Evolutionary conservation across 2,113 vertebrate genomes (phyloP).

Genomic region (Oceanites oceanicus): DNA sequence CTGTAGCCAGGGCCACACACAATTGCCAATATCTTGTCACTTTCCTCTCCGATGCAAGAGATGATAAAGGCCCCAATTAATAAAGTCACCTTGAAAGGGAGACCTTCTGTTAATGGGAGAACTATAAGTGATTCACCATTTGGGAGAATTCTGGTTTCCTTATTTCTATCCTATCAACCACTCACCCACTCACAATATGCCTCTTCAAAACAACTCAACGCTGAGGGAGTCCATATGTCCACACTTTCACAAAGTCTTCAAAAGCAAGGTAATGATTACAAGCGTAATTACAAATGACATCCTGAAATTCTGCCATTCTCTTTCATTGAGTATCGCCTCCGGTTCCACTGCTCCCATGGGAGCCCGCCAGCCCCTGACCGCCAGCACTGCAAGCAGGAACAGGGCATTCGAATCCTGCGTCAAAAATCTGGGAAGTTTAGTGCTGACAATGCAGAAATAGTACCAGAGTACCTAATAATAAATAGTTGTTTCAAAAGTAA

Average conservation of each 20-base stretch:
- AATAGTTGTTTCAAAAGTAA: neutral
- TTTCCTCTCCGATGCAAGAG: slow-evolving; percentile 79
- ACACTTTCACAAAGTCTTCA: neutral
- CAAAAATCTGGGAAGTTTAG: neutral
- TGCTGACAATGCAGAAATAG: neutral
- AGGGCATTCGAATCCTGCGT: fast-evolving
- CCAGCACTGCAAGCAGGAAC: neutral
- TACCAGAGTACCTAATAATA: neutral
- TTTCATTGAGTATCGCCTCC: neutral
- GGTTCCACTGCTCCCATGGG: neutral
- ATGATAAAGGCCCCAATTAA: slow-evolving; percentile 82
- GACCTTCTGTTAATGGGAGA: slow-evolving; percentile 77
- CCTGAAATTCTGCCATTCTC: neutral
- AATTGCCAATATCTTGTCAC: slow-evolving; percentile 48
- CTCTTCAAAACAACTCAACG: slow-evolving; percentile 14
- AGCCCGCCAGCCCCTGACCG: fast-evolving
- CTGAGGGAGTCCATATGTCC: slow-evolving; percentile 10
- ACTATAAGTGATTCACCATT: slow-evolving; percentile 71
- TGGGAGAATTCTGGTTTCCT: slow-evolving; percentile 76
- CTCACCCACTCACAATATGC: slow-evolving; percentile 59
- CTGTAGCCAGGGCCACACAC: slow-evolving; percentile 56
- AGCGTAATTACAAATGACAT: neutral
- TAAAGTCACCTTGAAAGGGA: slow-evolving; percentile 85
- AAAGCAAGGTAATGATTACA: neutral
- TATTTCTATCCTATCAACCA: slow-evolving; percentile 68